These are phyloP conservation scores for Solea solea DNA, from an alignment of 2,113 vertebrate genomes.

Conservation along the genomic window DNA sequence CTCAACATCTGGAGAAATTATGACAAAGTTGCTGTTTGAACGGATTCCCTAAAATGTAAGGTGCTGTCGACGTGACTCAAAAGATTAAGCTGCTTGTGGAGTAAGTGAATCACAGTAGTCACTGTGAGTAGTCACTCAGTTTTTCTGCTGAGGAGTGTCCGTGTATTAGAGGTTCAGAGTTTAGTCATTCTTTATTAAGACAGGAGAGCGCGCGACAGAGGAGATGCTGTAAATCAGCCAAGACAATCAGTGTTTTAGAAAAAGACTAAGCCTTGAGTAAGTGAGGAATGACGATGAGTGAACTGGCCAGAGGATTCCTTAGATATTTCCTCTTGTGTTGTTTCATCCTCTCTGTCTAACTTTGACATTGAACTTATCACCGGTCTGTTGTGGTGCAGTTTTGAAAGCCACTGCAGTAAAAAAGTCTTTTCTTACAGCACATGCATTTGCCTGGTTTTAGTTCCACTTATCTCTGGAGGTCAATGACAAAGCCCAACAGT, in stretches of 20 bases:
- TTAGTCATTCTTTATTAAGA: constrained; percentile 25
- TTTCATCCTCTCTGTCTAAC: constrained; percentile 9
- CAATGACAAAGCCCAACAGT: background rate
- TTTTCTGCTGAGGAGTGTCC: constrained; percentile 6
- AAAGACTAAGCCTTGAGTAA: constrained; percentile 5
- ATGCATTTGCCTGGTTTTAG: background rate
- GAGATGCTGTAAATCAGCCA: background rate
- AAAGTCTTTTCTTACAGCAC: constrained; percentile 2
- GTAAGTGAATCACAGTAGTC: constrained; percentile 2
- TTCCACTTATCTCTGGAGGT: constrained; percentile 12
- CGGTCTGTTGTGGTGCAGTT: background rate
- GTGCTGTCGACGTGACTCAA: too few species aligned
- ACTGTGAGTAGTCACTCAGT: background rate
- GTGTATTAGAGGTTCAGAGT: background rate
- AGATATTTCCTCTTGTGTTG: constrained; percentile 9
- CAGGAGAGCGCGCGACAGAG: background rate
- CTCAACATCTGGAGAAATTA: too few species aligned
- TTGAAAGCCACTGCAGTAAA: background rate
- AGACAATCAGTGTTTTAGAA: constrained; percentile 1
- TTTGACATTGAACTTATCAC: background rate
- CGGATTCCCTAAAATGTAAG: too few species aligned
- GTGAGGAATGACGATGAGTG: background rate
- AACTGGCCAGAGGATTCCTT: background rate
- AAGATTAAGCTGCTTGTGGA: too few species aligned
- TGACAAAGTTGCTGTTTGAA: too few species aligned